Percentiles rank a stretch among this genome's conserved stretches.
Conservation (phyloP, 2,797 vertebrate genomes). For the Acomys russatus region DNA sequence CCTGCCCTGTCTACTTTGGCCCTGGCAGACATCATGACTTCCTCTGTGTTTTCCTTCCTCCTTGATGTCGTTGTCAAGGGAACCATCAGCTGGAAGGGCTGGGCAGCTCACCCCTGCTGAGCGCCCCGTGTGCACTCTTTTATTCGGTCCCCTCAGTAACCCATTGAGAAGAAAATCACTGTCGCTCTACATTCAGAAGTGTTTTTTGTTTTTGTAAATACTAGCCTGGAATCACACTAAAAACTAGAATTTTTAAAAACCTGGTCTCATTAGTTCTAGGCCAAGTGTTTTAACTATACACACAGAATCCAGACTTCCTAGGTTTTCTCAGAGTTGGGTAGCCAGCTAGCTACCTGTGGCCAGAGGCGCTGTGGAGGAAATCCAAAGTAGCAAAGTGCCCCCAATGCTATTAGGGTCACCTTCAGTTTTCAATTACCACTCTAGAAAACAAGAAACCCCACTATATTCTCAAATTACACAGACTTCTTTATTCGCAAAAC, state of each 20-base stretch:
- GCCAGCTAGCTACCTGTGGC: background rate
- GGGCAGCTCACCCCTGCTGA: background rate
- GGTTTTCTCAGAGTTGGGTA: background rate
- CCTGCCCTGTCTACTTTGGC: background rate
- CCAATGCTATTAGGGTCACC: background rate
- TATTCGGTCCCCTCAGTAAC: background rate
- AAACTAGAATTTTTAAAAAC: background rate
- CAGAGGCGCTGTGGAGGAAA: background rate
- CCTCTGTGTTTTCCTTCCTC: background rate
- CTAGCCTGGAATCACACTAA: background rate
- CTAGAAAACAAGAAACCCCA: background rate
- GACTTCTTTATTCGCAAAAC: conserved; percentile 37
- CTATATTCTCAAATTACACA: conserved; percentile 16
- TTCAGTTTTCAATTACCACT: conserved; percentile 48
- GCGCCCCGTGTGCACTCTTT: background rate
- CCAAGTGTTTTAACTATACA: background rate
- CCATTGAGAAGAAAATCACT: background rate
- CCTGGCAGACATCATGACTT: background rate
- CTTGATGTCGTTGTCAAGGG: background rate
- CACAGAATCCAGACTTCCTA: background rate
- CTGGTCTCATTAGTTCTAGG: background rate
- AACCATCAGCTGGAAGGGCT: background rate
- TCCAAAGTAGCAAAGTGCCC: conserved; percentile 4
- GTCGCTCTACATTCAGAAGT: background rate
- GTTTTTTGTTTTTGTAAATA: background rate